phyloP scores from a whole-genome alignment of 2,888 invertebrate species.

The Trichopria drosophilae region DNA sequence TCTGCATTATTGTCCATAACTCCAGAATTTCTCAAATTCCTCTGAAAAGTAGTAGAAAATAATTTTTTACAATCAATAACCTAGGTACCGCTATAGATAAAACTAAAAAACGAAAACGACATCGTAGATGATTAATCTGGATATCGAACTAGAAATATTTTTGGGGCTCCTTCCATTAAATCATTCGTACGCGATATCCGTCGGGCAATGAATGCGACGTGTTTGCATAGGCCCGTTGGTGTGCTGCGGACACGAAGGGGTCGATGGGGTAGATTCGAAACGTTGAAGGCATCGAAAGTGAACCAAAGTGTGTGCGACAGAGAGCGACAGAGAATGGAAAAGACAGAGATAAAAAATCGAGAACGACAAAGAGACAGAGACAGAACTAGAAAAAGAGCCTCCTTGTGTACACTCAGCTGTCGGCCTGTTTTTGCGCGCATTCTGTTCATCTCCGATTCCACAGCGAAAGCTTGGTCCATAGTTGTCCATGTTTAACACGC shows the following conservation, averaged over 20 bases:
- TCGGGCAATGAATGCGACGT: conserved; percentile 48
- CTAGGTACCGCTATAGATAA: too few relatives aligned
- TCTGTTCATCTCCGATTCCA: too few relatives aligned
- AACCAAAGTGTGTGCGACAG: conserved; percentile 31
- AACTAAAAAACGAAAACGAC: too few relatives aligned
- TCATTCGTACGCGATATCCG: conserved; percentile 41
- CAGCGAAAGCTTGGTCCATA: too few relatives aligned
- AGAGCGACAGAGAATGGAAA: conserved; percentile 28
- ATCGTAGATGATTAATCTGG: conserved; percentile 32
- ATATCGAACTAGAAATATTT: conserved; percentile 29
- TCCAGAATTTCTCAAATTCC: too few relatives aligned
- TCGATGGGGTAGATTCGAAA: conserved; percentile 43
- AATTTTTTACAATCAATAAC: too few relatives aligned
- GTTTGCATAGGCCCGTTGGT: conserved; percentile 49
- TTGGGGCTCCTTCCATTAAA: conserved; percentile 43
- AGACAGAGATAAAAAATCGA: conserved; percentile 30
- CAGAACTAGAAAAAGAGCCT: conserved; percentile 33
- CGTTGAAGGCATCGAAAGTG: conserved; percentile 39
- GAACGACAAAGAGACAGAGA: conserved; percentile 19
- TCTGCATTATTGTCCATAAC: too few relatives aligned
- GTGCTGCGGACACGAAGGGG: conserved; percentile 19
- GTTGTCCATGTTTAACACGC: too few relatives aligned
- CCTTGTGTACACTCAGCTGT: conserved; percentile 57
- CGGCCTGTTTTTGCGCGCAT: conserved; percentile 50
- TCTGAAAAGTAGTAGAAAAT: too few relatives aligned